Evolutionary conservation across 2,113 vertebrate genomes (phyloP), one percentile per base, ranked within the genome.

Genomic region (Patagioenas fasciata): DNA sequence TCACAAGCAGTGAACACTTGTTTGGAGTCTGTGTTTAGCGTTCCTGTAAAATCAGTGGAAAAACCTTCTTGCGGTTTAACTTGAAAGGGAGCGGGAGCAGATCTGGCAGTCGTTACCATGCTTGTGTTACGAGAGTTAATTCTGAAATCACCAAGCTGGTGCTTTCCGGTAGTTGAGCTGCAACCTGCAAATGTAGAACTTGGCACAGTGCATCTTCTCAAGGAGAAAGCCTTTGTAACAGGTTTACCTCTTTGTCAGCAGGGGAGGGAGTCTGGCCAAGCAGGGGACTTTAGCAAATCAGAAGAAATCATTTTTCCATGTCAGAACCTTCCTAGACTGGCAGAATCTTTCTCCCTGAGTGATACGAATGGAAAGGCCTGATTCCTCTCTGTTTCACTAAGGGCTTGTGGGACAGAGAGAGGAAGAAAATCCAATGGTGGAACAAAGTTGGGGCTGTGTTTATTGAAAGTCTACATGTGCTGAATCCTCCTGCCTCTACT

Each of bases 131-230:
- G 3, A 79, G 80, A 83, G 72, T 95, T 95, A 94, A 95, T 96
- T 77, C 65, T 89, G 73, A 89, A 89, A 74, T 92, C 64, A 89
- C 58, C 0, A 1, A 47, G 47, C 38, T 66, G 50, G 32, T 88
- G 50, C 65, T 94, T 96, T 91, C 74, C 0, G 0, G 58, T 64
- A 56, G 51, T 32, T 95, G 64, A 92, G 82, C 84, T 86, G 61
- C 79, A 93, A 82, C 69, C 51, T 95, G 79, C 66, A 91, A 53
- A 42, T 69, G 66, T 88, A 79, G 74, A 91, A 85, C 78, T 78
- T 80, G 66, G 89, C 73, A 85, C 70, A 40, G 51, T 0, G 0
- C 31, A 36, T 78, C 61, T 60, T 80, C 47, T 78, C 75, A 75
- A 94, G 89, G 82, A 96, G 82, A 66, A 82, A 60, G 36, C 69